A percentile compares a stretch with the other conserved stretches of the same genome.
Evolutionary conservation across 37 sponge, comb jelly and placozoan genomes (phyloP).

Genomic region (Axinella damicornis): DNA sequence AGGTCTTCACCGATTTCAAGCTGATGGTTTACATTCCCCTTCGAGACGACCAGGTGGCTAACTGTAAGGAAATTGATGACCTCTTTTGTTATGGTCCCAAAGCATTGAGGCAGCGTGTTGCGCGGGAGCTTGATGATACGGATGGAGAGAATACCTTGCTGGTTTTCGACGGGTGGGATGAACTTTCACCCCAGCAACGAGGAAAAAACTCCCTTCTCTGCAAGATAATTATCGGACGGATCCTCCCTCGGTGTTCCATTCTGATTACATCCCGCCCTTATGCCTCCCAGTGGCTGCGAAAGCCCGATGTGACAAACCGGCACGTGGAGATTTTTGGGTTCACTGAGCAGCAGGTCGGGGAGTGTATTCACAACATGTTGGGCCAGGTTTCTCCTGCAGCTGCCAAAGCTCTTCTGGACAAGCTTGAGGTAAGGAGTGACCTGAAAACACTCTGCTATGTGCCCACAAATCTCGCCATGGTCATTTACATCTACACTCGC

Average conservation of each 20-base stretch:
- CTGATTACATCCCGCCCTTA: conserved; percentile 19
- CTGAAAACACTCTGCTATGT: no score
- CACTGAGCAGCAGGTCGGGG: conserved; percentile 2
- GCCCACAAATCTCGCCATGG: no score
- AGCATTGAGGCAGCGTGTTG: not conserved
- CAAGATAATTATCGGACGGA: not conserved
- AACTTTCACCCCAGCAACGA: not conserved
- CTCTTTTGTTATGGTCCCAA: conserved; percentile 2
- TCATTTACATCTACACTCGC: no score
- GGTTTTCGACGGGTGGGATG: conserved; percentile 28
- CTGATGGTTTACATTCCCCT: not conserved
- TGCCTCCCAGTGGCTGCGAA: not conserved
- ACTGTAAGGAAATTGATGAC: not conserved
- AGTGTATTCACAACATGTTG: no score
- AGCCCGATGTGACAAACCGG: not conserved
- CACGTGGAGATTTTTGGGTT: conserved; percentile 18
- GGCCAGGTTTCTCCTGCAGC: no score
- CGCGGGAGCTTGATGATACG: not conserved
- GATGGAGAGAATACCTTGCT: not conserved
- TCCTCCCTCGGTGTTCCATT: not conserved
- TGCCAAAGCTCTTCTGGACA: no score
- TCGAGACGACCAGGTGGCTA: conserved; percentile 6
- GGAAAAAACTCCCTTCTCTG: not conserved
- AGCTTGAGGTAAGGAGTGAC: no score
- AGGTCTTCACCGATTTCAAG: conserved; percentile 11